phyloP scores from a whole-genome alignment of 2,113 vertebrate species.

The Brienomyrus longianalis region DNA sequence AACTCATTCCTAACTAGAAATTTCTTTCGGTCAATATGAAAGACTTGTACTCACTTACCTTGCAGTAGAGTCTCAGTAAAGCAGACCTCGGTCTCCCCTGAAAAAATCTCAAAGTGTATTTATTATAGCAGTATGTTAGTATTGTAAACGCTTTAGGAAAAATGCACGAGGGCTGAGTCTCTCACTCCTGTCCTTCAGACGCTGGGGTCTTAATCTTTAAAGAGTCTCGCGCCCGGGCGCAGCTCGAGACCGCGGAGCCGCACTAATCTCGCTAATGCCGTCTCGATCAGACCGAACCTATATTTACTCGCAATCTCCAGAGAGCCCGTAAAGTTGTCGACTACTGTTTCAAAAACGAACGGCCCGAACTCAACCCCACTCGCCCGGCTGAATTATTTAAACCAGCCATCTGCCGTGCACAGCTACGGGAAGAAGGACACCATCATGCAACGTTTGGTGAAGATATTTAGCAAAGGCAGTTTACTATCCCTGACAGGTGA shows the following conservation, averaged over 20 bases:
- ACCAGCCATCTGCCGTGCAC: neutral
- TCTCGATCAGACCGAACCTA: neutral
- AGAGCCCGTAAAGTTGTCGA: conserved; percentile 21
- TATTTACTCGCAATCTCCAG: conserved; percentile 3
- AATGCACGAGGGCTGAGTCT: neutral
- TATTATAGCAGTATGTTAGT: neutral
- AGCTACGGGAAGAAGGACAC: neutral
- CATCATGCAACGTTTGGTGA: neutral
- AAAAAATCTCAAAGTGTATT: neutral
- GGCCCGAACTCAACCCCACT: neutral
- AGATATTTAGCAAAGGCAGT: conserved; percentile 11
- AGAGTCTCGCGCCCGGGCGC: neutral
- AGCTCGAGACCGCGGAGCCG: neutral
- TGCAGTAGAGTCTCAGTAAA: neutral
- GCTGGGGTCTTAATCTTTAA: conserved; percentile 16
- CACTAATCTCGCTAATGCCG: conserved; percentile 17
- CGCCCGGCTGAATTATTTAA: neutral
- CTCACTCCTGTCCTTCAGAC: conserved; percentile 4
- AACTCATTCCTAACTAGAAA: neutral
- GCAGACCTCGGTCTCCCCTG: neutral
- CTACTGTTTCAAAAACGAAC: neutral
- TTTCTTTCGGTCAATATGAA: neutral
- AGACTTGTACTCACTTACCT: conserved; percentile 6
- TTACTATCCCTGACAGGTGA: conserved; percentile 25
- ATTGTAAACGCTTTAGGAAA: neutral